These are phyloP conservation scores for Oryctes rhinoceros DNA, from an alignment of 1,140 invertebrate genomes.

Conservation along the genomic window DNA sequence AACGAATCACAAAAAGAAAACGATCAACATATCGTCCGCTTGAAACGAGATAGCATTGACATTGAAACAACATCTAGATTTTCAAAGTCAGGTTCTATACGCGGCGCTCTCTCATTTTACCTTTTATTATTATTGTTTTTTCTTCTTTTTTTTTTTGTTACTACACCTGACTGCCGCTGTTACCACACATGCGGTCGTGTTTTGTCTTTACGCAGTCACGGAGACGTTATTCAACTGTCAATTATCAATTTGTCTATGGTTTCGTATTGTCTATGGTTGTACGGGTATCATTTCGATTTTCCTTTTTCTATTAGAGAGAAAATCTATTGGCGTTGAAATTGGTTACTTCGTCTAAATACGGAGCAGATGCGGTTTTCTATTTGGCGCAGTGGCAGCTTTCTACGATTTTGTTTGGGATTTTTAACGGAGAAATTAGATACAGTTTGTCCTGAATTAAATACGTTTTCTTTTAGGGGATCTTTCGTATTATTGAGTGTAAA, in stretches of 20 bases:
- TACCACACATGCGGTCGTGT: background rate
- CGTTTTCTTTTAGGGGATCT: too few relatives aligned
- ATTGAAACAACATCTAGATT: background rate
- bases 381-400: too few relatives aligned
- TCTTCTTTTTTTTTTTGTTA: too few relatives aligned
- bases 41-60: slow-evolving; percentile 10
- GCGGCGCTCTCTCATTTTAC: background rate
- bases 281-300: too few relatives aligned
- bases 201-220: slow-evolving; percentile 21
- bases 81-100: background rate
- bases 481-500: too few relatives aligned
- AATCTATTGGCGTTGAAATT: too few relatives aligned
- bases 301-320: too few relatives aligned
- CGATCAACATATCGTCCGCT: background rate
- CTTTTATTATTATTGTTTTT: background rate
- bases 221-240: slow-evolving; percentile 18
- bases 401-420: too few relatives aligned
- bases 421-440: too few relatives aligned
- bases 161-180: background rate
- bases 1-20: background rate
- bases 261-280: background rate
- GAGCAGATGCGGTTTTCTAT: too few relatives aligned
- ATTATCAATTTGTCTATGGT: slow-evolving; percentile 3
- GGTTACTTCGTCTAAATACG: too few relatives aligned
- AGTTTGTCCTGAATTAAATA: too few relatives aligned